Percentiles rank a stretch among this genome's conserved stretches.
Conservation (phyloP, 2,888 invertebrate species). For the Odontocerum albicorne region DNA sequence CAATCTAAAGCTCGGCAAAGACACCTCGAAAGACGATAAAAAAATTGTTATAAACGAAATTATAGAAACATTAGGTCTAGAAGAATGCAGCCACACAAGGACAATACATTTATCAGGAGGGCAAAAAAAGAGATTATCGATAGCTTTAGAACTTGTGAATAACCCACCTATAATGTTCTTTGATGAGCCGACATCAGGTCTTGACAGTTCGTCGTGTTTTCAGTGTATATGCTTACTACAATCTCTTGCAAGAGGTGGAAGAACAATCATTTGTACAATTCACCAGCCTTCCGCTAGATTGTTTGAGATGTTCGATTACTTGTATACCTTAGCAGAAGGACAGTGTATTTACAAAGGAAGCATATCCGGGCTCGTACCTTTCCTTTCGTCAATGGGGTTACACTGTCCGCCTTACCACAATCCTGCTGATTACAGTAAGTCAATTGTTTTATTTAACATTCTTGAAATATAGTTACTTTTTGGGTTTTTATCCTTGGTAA, state of each 20-base stretch:
- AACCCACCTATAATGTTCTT: conserved; percentile 98
- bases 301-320: conserved; percentile 94
- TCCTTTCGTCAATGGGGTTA: conserved; percentile 80
- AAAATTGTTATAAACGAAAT: conserved; percentile 84
- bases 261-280: conserved; percentile 94
- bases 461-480: too few relatives aligned
- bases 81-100: conserved; percentile 77
- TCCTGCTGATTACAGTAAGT: conserved; percentile 91
- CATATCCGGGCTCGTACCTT: conserved; percentile 82
- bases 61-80: conserved; percentile 79
- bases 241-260: conserved; percentile 81
- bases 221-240: conserved; percentile 89
- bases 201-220: conserved; percentile 94
- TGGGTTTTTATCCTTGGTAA: too few relatives aligned
- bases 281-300: conserved; percentile 95
- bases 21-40: conserved; percentile 70
- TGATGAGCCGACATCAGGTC: conserved; percentile 90
- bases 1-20: conserved; percentile 86
- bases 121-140: conserved; percentile 87
- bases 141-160: conserved; percentile 90
- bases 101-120: conserved; percentile 86
- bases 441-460: too few relatives aligned
- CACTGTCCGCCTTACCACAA: conserved; percentile 95
- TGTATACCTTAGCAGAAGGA: conserved; percentile 90
- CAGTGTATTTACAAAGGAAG: conserved; percentile 92